Evolutionary conservation across 2,113 vertebrate species (phyloP), one percentile per base, ranked within the genome.

Genomic region (Meleagris gallopavo): DNA sequence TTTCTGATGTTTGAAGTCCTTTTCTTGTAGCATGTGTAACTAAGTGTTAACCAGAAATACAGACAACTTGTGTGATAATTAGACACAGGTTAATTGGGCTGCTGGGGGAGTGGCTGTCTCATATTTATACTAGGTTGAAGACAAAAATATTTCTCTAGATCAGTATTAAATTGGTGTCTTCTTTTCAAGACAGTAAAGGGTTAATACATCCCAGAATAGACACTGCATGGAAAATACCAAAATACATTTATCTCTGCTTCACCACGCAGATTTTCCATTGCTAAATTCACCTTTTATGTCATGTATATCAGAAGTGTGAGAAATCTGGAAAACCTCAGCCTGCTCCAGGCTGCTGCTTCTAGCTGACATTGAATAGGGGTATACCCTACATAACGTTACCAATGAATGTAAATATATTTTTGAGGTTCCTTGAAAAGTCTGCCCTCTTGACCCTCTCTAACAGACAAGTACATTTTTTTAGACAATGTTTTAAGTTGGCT

Each of bases 261-360:
- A n/a, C 36, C 62, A 65, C 78, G 75, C 70, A 77, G 32, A 89
- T 81, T 95, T 95, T 92, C 81, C 87, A 79, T n/a, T 76, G 48
- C 62, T 72, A 84, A 78, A 61, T 94, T 84, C 92, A 76, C n/a
- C 7, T 25, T 85, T 86, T 43, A 36, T 72, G 1, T 74, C 3
- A 4, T 83, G 11, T 73, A 8, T 66, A 40, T 54, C 25, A 52
- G 57, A 83, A 81, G 32, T 41, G 16, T 71, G 43, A 83, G 58
- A 93, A 86, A 55, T 40, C 52, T 75, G 87, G 87, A 94, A 95
- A 94, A 52, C 52, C 91, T 87, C 52, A 3, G 15, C 62, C 52
- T 74, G 73, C 25, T 55, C 48, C n/a, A 74, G 29, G 62, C 18
- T 36, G 45, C 55, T 74, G 18, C 57, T 72, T 89, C 81, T 32